Conservation (phyloP, 2,113 vertebrate species). For the Heliornis fulica region DNA sequence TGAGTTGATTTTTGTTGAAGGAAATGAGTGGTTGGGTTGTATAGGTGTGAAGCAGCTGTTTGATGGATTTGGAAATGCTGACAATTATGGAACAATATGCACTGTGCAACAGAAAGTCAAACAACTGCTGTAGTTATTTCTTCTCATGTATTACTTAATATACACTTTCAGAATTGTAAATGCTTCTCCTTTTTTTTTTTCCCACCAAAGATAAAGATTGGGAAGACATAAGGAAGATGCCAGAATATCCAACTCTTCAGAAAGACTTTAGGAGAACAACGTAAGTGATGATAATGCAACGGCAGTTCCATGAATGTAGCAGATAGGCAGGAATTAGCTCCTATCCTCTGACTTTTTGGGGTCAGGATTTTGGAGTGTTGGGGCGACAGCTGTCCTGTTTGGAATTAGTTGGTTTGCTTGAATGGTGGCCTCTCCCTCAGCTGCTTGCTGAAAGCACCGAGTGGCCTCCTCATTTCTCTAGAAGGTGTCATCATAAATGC, state of each 20-base stretch:
- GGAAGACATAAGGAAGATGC: conserved; percentile 99
- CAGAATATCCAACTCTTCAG: conserved; percentile 97
- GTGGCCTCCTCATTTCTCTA: background rate
- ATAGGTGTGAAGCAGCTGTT: background rate
- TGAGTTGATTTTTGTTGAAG: background rate
- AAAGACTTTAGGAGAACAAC: conserved; percentile 98
- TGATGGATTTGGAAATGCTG: conserved; percentile 23
- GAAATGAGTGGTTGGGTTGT: background rate
- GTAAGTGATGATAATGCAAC: conserved; percentile 76
- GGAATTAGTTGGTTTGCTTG: background rate
- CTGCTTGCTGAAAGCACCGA: background rate
- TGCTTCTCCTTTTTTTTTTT: background rate
- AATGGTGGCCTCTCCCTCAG: background rate
- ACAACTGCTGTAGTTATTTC: background rate
- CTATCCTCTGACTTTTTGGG: background rate
- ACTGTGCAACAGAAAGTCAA: background rate
- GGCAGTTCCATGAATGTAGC: background rate
- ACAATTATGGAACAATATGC: background rate
- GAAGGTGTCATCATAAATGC: background rate
- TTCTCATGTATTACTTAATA: background rate
- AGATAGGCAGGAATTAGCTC: background rate
- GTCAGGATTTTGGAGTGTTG: background rate
- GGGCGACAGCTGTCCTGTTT: background rate
- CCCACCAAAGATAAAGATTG: conserved; percentile 91
- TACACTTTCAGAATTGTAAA: background rate